Evolutionary conservation across 2,113 vertebrate genomes (phyloP), one percentile per base, ranked within the genome.

Genomic region (Podilymbus podiceps): DNA sequence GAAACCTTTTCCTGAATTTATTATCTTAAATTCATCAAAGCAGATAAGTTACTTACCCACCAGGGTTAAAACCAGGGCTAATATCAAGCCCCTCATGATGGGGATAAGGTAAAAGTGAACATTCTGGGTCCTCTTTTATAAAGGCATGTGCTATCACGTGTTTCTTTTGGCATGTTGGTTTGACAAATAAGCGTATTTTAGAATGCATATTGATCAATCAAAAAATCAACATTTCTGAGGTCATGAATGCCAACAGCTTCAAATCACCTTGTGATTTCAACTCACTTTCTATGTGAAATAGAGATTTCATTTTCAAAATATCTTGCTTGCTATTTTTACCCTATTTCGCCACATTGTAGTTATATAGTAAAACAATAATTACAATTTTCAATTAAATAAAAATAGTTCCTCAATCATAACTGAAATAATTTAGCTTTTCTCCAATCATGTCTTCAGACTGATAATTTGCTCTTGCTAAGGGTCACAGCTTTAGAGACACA

Each of bases 1-100:
- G 75, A 95, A 91, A 60, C n/a, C 16, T 86, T 86, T 88, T 90
- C 30, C 33, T 82, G 33, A 89, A 47, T 17, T 31, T 33, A 62
- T 46, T 42, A 55, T 60, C 72, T 84, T 23, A 95, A 85, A 86
- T 40, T 94, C 5, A n/a, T 56, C 18, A 88, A 60, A 92, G 58
- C 18, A 90, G 68, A 44, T 71, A 86, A 86, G 49, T 59, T 96
- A 95, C 71, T 98, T 97, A 97, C 96, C 86, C 55, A 85, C 97
- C 58, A 96, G 46, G 59, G 86, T 85, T 71, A 97, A 77, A 92
- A 80, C 18, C 81, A 98, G 69, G 83, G 93, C 91, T 74, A 97
- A 83, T 82, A 95, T 77, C 68, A 92, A 89, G 25, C 15, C 88
- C 66, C 76, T 97, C 96, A 98, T 98, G 83, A 68, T 98, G 96